Conservation (phyloP, 2,888 invertebrate species). For the Allygus modestus region DNA sequence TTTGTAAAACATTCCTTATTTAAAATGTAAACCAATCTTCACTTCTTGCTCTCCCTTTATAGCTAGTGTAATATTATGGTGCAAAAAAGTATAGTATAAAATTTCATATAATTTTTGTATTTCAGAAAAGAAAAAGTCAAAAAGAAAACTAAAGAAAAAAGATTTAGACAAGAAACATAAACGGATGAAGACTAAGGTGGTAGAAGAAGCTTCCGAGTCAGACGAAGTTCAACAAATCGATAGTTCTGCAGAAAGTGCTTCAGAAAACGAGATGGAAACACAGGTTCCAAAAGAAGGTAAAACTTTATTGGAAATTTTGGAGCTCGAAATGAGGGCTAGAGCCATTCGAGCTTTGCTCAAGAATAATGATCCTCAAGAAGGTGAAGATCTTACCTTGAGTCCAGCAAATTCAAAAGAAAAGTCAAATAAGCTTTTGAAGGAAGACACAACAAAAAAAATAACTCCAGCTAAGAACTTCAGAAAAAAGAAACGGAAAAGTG, state of each 20-base stretch:
- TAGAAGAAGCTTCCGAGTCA: slow-evolving; percentile 2
- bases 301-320: slow-evolving; percentile 77
- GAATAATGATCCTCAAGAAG: slow-evolving; percentile 56
- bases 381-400: slow-evolving; percentile 21
- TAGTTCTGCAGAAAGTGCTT: slow-evolving; percentile 51
- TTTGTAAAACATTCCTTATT: too few relatives aligned
- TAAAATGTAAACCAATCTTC: too few relatives aligned
- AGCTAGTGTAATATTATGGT: too few relatives aligned
- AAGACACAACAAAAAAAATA: slow-evolving; percentile 42
- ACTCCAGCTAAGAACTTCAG: slow-evolving; percentile 44
- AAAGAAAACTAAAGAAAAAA: slow-evolving; percentile 21
- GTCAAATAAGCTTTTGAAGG: not conserved
- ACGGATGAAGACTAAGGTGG: not conserved
- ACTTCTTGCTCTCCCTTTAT: too few relatives aligned
- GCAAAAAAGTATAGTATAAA: not conserved
- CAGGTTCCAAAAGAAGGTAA: slow-evolving; percentile 73
- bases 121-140: not conserved
- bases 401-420: slow-evolving; percentile 35
- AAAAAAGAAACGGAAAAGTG: slow-evolving; percentile 36
- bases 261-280: slow-evolving; percentile 62
- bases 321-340: slow-evolving; percentile 79
- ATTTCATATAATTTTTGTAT: not conserved
- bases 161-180: slow-evolving; percentile 9
- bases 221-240: slow-evolving; percentile 33
- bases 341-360: slow-evolving; percentile 77